Conservation (phyloP, 2,888 invertebrate genomes). For the Lochmaea crataegi region DNA sequence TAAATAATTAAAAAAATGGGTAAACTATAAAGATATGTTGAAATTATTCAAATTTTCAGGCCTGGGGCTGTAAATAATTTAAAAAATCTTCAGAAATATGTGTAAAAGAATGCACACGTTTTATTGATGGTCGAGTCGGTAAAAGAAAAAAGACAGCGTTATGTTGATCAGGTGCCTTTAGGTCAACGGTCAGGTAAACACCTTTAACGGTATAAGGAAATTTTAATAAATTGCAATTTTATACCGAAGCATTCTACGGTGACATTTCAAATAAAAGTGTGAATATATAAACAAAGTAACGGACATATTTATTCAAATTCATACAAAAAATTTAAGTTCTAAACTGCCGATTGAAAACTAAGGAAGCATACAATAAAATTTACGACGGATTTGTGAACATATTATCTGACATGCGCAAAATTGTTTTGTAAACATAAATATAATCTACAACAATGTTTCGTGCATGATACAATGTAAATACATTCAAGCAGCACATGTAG, state of each 20-base stretch:
- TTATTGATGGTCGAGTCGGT: conserved; percentile 30
- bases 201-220: conserved; percentile 46
- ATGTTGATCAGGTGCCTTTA: conserved; percentile 49
- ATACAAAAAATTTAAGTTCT: neutral
- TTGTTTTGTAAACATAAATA: too few species aligned
- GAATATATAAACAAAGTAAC: conserved; percentile 1
- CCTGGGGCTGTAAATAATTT: neutral
- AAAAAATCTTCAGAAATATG: conserved; percentile 7
- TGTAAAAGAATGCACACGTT: conserved; percentile 15
- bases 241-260: conserved; percentile 6
- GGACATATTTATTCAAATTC: neutral
- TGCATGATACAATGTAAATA: too few species aligned
- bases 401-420: too few species aligned
- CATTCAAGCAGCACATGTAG: too few species aligned
- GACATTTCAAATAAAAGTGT: conserved; percentile 15
- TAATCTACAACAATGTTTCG: too few species aligned
- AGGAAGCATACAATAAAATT: too few species aligned
- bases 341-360: neutral
- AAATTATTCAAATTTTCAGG: neutral
- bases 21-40: neutral
- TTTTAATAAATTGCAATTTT: conserved; percentile 38
- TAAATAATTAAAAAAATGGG: neutral
- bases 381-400: too few species aligned
- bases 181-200: conserved; percentile 51
- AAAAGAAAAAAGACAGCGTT: conserved; percentile 40